Base-by-base conservation (phyloP, 2,113 vertebrate species). In the Leptobrachium ailaonicum region DNA sequence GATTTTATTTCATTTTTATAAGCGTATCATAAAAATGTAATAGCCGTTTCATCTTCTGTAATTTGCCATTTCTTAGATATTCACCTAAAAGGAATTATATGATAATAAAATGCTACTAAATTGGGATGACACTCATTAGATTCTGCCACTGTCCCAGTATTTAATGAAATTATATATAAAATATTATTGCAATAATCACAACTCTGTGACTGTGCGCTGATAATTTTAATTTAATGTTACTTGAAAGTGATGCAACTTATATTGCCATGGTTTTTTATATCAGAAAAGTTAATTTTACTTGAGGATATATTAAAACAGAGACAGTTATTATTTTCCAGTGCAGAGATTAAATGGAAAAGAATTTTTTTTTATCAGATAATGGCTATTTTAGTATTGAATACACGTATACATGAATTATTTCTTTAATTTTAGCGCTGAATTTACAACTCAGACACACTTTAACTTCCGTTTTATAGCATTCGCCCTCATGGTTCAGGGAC, bases 1-100 rank as follows among this genome's bases (percentile, higher is more conserved):
- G 64, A 87, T 78, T 41, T 40, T 41, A 79, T 7, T 2, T 0
- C 6, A 71, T 83, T 60, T 79, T 79, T 83, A 82, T 69, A 75
- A 45, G 41, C 2, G 83, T 84, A 32, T 50, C 53, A 77, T 79
- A 72, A 79, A 79, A 50, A 72, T 72, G 68, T 79, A 66, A 56
- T 79, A 54, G 69, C 14, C 54, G 32, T 66, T 14, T 72, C 41
- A 66, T 68, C 44, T 79, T 79, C 47, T 79, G 50, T 64, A 41
- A 79, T 72, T 72, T 71, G 60, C 44, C 14, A 56, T 47, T 79
- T 76, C 72, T 44, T 43, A 75, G 43, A 0, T 44, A 42, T 41
- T 43, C 32, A 79, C 62, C 60, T 60, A 72, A 73, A 77, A 66
- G 47, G 40, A 72, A 79, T 72, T 66, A 79, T 71, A 79, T 54